These are phyloP conservation scores for Bolborhynchus lineola DNA, from an alignment of 2,113 vertebrate species.

Conservation along the genomic window DNA sequence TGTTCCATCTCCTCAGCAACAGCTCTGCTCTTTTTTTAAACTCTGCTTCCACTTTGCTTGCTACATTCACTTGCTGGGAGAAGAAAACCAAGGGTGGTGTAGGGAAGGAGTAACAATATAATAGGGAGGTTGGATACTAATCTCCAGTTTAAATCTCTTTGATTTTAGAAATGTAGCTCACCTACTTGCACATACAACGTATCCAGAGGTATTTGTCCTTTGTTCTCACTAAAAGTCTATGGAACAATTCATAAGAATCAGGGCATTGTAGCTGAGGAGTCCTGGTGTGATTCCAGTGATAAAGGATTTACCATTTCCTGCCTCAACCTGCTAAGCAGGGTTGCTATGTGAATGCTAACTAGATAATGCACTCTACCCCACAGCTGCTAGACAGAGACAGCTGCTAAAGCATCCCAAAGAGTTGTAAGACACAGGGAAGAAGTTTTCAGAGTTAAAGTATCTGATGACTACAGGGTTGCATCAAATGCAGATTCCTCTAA, in stretches of 20 bases:
- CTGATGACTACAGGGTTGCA: not conserved
- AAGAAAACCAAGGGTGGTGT: not conserved
- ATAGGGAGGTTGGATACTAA: not conserved
- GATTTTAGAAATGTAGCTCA: not conserved
- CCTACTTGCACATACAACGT: not conserved
- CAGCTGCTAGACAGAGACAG: not conserved
- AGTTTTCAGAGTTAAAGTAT: not conserved
- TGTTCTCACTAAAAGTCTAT: not conserved
- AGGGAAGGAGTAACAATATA: not conserved
- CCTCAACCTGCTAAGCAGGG: not conserved
- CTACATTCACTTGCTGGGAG: not conserved
- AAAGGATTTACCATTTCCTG: constrained; percentile 9
- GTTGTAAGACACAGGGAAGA: not conserved
- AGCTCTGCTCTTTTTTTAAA: not conserved
- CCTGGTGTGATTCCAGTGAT: not conserved
- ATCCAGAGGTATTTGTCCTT: not conserved
- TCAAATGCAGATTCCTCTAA: not conserved
- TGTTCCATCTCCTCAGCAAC: not conserved
- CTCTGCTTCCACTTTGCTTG: not conserved
- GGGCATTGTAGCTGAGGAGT: not conserved
- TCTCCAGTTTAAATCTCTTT: not conserved
- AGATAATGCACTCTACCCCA: not conserved
- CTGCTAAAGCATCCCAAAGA: not conserved
- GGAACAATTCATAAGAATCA: not conserved
- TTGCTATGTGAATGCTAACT: not conserved